phyloP scores from a whole-genome alignment of 2,888 invertebrate genomes.

The Mycalesis mineus region DNA sequence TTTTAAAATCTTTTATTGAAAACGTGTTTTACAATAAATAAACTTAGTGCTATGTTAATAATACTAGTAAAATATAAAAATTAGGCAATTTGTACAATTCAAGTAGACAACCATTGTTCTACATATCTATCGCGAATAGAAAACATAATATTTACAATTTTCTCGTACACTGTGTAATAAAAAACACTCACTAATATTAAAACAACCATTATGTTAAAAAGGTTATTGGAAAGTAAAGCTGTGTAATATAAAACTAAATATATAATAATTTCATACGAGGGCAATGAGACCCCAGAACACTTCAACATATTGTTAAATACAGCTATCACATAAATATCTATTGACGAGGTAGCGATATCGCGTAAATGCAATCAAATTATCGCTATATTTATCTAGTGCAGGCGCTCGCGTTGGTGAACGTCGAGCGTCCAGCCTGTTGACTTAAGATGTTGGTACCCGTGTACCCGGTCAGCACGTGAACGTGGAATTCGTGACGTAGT shows the following conservation, averaged over 20 bases:
- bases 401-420: neutral
- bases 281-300: too few relatives aligned
- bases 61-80: constrained; percentile 40
- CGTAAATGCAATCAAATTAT: constrained; percentile 22
- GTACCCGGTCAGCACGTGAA: too few relatives aligned
- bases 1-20: constrained; percentile 11
- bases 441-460: too few relatives aligned
- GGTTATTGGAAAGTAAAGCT: too few relatives aligned
- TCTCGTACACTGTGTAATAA: too few relatives aligned
- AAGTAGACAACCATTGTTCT: constrained; percentile 13
- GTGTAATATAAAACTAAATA: too few relatives aligned
- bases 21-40: constrained; percentile 39
- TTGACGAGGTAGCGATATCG: constrained; percentile 34
- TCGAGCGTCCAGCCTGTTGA: too few relatives aligned
- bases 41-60: constrained; percentile 47
- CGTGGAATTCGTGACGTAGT: neutral
- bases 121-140: neutral
- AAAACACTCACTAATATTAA: too few relatives aligned
- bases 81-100: constrained; percentile 49
- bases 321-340: constrained; percentile 35
- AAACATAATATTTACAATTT: neutral
- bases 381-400: constrained; percentile 1
- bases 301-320: neutral
- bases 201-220: too few relatives aligned
- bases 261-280: too few relatives aligned